A percentile compares a stretch with the other conserved stretches of the same genome.
Conservation (phyloP, 2,113 vertebrate genomes). For the Urocitellus parryii region DNA sequence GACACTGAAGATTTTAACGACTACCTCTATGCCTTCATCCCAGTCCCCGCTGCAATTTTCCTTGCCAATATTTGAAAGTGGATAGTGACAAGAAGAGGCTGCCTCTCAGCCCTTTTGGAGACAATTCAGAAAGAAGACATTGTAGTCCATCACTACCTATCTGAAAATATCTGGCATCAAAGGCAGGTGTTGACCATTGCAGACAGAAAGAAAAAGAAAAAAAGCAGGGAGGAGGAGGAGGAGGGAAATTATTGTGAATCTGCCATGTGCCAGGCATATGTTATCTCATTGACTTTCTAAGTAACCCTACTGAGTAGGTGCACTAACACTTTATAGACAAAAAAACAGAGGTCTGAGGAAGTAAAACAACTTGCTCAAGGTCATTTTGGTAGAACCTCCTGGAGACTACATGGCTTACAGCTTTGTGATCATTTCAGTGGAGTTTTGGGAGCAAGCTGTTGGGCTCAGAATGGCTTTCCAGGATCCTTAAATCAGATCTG, state of each 20-base stretch:
- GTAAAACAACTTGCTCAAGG: background rate
- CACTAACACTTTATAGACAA: background rate
- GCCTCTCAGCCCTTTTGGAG: background rate
- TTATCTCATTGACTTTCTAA: background rate
- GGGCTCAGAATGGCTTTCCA: background rate
- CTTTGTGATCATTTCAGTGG: conserved; percentile 34
- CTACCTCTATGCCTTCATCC: background rate
- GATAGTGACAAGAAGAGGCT: background rate
- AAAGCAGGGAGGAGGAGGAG: background rate
- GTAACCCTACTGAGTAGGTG: conserved; percentile 3
- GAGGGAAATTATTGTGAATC: background rate
- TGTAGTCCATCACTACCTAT: too few relatives aligned
- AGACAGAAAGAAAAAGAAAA: conserved; percentile 22
- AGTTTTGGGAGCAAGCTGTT: background rate
- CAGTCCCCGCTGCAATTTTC: background rate
- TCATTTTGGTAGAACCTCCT: conserved; percentile 3
- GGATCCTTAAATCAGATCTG: background rate
- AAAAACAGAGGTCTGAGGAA: background rate
- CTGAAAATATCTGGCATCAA: background rate
- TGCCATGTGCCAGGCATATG: conserved; percentile 40
- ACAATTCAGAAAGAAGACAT: background rate
- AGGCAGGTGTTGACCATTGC: conserved; percentile 33
- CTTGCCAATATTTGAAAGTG: background rate
- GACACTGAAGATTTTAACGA: background rate
- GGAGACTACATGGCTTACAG: background rate